Evolutionary conservation across 2,113 vertebrate species (phyloP).

Genomic region (Phaetusa simplex): DNA sequence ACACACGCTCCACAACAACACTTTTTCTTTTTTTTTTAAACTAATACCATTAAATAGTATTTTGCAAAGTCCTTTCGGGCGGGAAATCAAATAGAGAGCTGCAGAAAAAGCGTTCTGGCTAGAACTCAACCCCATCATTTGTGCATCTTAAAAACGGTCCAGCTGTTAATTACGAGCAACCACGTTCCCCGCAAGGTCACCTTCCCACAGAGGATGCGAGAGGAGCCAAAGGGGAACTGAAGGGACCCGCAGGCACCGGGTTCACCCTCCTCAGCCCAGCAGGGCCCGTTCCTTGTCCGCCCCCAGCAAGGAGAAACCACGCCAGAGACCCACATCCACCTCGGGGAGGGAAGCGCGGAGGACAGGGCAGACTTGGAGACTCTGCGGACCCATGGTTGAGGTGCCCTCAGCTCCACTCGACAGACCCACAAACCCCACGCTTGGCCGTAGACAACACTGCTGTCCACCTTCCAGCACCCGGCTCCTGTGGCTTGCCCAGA

Average conservation of each 20-base stretch:
- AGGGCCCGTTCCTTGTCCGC: background rate
- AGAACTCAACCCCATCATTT: background rate
- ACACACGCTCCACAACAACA: background rate
- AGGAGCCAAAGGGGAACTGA: background rate
- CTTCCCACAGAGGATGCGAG: background rate
- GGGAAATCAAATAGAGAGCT: background rate
- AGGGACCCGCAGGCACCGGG: background rate
- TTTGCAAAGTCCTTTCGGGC: background rate
- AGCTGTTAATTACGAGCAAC: background rate
- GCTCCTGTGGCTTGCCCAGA: background rate
- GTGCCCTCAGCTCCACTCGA: background rate
- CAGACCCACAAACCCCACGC: background rate
- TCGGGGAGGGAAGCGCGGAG: rapidly evolving
- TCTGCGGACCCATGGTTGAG: background rate
- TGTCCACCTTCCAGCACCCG: background rate
- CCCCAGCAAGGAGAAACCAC: background rate
- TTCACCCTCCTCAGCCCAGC: background rate
- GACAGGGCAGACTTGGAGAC: background rate
- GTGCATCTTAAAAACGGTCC: background rate
- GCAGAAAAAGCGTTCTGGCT: background rate
- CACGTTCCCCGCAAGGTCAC: background rate
- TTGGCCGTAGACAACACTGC: background rate
- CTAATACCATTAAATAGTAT: background rate
- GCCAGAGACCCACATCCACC: no score
- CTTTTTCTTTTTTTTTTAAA: background rate